Evolutionary conservation across 1,140 invertebrate species (phyloP), one percentile per base, ranked within the genome.

Genomic region (Daktulosphaira vitifoliae): DNA sequence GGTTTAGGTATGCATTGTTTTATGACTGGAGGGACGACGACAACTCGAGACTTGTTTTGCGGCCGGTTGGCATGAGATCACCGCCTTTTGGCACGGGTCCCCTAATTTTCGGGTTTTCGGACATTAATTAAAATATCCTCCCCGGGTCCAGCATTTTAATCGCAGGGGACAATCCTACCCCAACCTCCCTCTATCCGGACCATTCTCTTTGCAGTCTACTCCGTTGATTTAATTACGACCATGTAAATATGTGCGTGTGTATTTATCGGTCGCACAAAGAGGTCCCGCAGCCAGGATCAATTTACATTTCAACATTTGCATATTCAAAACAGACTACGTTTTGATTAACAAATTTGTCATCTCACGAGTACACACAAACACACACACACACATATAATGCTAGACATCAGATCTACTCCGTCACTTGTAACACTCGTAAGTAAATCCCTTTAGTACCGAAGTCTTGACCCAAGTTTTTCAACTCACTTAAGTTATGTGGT

Each of bases 51-150:
- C 42, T 46, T 62, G 56, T 62, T 62, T 62, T 48, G 56, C 56
- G 56, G 56, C 3, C 42, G 56, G 56, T 62, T 62, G 56, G 56
- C 56, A 62, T 46, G 56, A 62, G 56, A 62, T 62, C 46, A 38
- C 56, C 56, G 56, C 56, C 56, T 62, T 62, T 62, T 62, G 56
- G 56, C 56, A 62, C 56, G 18, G 56, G 39, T 48, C 56, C 26
- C 25, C 56, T 39, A 39, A 39, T 62, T 62, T 62, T 48, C 54
- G 23, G 54, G 56, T 33, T 33, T 39, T 29, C 25, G 56, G 56
- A 48, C 56, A 62, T 62, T 62, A 62, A 62, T 62, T 62, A 62
- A 62, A 62, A 62, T 48, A 62, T 62, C 56, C n/a, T n/a, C n/a
- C 42, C 56, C 56, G 56, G 56, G 56, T 62, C 56, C 56, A 39